Conservation (phyloP, 2,888 invertebrate genomes). For the Erannis defoliaria region DNA sequence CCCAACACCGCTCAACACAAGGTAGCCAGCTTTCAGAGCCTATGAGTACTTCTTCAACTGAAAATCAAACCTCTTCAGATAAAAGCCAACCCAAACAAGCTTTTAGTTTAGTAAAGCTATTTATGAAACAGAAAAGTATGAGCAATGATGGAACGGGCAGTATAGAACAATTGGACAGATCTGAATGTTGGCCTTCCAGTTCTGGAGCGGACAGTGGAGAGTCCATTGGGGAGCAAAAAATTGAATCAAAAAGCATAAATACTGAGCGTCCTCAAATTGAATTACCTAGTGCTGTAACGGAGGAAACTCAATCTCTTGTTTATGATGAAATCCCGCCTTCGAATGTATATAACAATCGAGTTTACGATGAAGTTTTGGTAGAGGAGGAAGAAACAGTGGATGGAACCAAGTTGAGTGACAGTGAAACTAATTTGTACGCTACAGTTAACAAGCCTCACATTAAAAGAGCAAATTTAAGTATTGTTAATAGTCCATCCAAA, state of each 20-base stretch:
- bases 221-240: constrained; percentile 82
- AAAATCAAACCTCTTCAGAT: constrained; percentile 80
- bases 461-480: constrained; percentile 83
- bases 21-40: constrained; percentile 83
- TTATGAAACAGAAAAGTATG: constrained; percentile 95
- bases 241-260: constrained; percentile 60
- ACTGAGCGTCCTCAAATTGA: constrained; percentile 81
- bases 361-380: constrained; percentile 79
- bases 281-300: constrained; percentile 83
- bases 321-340: constrained; percentile 75
- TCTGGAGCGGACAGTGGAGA: constrained; percentile 88
- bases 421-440: constrained; percentile 79
- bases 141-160: constrained; percentile 91
- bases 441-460: constrained; percentile 80
- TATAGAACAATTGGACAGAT: constrained; percentile 90
- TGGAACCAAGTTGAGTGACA: constrained; percentile 74
- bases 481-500: constrained; percentile 81
- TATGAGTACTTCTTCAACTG: constrained; percentile 84
- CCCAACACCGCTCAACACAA: constrained; percentile 75
- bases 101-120: constrained; percentile 92
- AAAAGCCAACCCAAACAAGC: constrained; percentile 88
- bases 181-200: constrained; percentile 92
- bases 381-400: constrained; percentile 81
- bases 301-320: constrained; percentile 70
- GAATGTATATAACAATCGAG: constrained; percentile 73